phyloP scores from a whole-genome alignment of 2,797 vertebrate species.

The Scomberomorus guttatus region DNA sequence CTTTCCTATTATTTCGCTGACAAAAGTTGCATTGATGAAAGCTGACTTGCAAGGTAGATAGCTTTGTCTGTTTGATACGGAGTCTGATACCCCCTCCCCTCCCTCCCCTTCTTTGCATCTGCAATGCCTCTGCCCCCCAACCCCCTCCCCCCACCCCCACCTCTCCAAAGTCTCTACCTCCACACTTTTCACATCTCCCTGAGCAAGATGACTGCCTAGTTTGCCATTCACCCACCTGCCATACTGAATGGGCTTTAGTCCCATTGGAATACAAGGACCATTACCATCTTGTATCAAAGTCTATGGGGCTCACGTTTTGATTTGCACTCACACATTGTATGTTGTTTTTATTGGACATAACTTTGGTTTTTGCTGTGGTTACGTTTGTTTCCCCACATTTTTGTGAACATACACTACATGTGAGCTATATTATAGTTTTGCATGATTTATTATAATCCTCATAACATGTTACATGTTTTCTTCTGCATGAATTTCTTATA shows the following conservation, averaged over 20 bases:
- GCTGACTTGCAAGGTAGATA: slow-evolving; percentile 99
- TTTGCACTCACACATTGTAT: slow-evolving; percentile 83
- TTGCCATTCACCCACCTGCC: slow-evolving; percentile 49
- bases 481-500: slow-evolving; percentile 56
- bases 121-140: slow-evolving; percentile 58
- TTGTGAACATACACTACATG: slow-evolving; percentile 7
- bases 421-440: slow-evolving; percentile 27
- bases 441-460: slow-evolving; percentile 46
- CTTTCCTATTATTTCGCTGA: slow-evolving; percentile 92
- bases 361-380: slow-evolving; percentile 19
- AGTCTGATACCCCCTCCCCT: slow-evolving; percentile 86
- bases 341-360: slow-evolving; percentile 72
- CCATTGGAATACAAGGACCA: slow-evolving; percentile 77
- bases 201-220: slow-evolving; percentile 54
- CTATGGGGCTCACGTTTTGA: slow-evolving; percentile 85
- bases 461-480: slow-evolving; percentile 11
- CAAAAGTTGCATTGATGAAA: slow-evolving; percentile 99
- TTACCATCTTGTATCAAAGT: slow-evolving; percentile 80
- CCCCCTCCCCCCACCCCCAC: neutral
- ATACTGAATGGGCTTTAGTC: slow-evolving; percentile 53
- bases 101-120: slow-evolving; percentile 76
- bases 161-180: slow-evolving; percentile 48
- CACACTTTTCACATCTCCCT: slow-evolving; percentile 57
- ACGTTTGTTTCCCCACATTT: neutral
- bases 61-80: slow-evolving; percentile 90